phyloP scores from a whole-genome alignment of 2,797 vertebrate genomes.

The Spinus pinus region DNA sequence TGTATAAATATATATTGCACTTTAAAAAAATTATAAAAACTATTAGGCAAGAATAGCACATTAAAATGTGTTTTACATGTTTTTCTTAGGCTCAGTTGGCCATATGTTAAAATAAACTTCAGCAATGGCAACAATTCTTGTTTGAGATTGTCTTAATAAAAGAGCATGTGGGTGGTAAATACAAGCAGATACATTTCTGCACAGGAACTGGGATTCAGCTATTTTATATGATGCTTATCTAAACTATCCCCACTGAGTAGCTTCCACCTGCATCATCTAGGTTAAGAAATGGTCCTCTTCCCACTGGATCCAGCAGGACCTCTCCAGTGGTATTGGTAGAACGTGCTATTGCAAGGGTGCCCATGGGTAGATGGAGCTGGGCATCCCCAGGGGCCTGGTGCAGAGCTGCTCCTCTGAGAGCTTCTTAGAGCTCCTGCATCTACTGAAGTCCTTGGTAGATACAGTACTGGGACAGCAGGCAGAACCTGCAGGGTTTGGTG shows the following conservation, averaged over 20 bases:
- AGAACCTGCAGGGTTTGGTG: neutral
- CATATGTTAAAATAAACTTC: conserved; percentile 75
- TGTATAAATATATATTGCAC: conserved; percentile 54
- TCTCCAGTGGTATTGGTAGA: neutral
- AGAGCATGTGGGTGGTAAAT: conserved; percentile 70
- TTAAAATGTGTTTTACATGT: conserved; percentile 65
- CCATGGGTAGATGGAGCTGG: accelerated
- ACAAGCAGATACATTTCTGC: conserved; percentile 46
- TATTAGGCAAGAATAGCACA: conserved; percentile 46
- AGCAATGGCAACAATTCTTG: conserved; percentile 69
- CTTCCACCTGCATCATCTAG: neutral
- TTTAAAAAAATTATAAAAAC: conserved; percentile 38
- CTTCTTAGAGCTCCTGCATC: neutral
- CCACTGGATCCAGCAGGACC: neutral
- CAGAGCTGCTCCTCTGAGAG: neutral
- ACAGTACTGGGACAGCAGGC: neutral
- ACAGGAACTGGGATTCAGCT: neutral
- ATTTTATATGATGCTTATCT: conserved; percentile 43
- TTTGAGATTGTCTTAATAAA: conserved; percentile 75
- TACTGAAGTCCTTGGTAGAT: neutral
- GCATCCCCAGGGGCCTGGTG: neutral
- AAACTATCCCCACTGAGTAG: neutral
- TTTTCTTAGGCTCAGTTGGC: conserved; percentile 68
- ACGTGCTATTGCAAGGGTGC: neutral
- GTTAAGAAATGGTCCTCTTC: neutral